A percentile compares a stretch with the other conserved stretches of the same genome.
phyloP scores from a whole-genome alignment of 1,140 invertebrate genomes.

The Triops longicaudatus region DNA sequence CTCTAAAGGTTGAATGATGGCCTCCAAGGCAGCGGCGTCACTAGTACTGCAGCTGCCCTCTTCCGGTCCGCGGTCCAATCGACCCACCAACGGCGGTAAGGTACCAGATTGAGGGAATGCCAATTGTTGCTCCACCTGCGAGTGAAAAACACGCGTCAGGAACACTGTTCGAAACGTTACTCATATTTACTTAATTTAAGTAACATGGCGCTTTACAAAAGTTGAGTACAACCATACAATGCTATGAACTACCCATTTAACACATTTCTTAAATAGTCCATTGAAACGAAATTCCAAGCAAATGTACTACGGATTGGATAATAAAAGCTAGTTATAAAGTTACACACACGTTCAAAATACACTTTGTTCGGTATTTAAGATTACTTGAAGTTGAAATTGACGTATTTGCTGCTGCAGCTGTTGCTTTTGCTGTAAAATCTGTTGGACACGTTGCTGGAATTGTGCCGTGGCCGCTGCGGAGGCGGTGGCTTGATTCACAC shows the following conservation, averaged over 20 bases:
- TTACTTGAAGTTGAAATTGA: constrained; percentile 32
- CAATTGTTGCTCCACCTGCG: constrained; percentile 30
- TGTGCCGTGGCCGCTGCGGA: constrained; percentile 29
- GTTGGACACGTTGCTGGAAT: constrained; percentile 36
- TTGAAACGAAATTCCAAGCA: too few relatives aligned
- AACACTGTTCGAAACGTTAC: constrained; percentile 8
- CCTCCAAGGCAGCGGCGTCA: neutral
- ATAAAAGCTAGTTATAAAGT: too few relatives aligned
- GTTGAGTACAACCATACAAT: too few relatives aligned
- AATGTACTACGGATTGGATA: too few relatives aligned
- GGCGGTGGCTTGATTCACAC: constrained; percentile 21
- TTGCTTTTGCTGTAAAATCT: constrained; percentile 34
- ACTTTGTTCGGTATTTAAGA: too few relatives aligned
- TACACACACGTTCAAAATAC: too few relatives aligned
- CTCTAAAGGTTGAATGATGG: neutral
- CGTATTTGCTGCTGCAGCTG: constrained; percentile 34
- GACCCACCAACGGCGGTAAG: neutral
- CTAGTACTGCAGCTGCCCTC: too few relatives aligned
- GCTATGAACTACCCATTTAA: too few relatives aligned
- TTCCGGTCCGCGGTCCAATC: neutral
- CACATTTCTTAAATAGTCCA: too few relatives aligned
- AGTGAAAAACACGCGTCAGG: neutral
- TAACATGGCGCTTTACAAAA: too few relatives aligned
- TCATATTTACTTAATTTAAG: too few relatives aligned
- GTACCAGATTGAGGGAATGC: constrained; percentile 25